phyloP scores from a whole-genome alignment of 2,888 invertebrate genomes.

The Carterocephalus palaemon region DNA sequence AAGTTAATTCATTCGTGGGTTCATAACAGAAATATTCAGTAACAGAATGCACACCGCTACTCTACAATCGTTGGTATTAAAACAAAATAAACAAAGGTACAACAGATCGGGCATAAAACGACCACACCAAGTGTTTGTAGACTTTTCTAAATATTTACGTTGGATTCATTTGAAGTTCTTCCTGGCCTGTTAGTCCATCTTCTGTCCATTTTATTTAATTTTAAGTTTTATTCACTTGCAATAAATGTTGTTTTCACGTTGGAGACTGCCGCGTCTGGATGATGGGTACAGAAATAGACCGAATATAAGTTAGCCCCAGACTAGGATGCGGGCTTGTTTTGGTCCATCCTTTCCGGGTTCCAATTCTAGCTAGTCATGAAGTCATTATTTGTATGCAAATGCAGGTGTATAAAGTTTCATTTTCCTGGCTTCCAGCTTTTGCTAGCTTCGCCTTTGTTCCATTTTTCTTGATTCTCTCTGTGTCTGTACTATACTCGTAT shows the following conservation, averaged over 20 bases:
- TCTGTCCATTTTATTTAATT: conserved; percentile 5
- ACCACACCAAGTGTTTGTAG: conserved; percentile 29
- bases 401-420: too few relatives aligned
- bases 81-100: conserved; percentile 23
- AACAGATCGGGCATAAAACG: conserved; percentile 23
- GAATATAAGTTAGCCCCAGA: conserved; percentile 13
- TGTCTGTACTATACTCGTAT: too few relatives aligned
- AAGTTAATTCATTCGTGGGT: too few relatives aligned
- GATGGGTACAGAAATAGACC: conserved; percentile 19
- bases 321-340: conserved; percentile 22
- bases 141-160: conserved; percentile 48
- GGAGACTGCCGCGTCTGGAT: conserved; percentile 8
- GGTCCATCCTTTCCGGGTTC: conserved; percentile 14
- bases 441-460: too few relatives aligned
- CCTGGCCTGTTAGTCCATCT: conserved; percentile 12
- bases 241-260: conserved; percentile 12
- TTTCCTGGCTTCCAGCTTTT: too few relatives aligned
- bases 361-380: conserved; percentile 3
- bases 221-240: conserved; percentile 11
- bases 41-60: too few relatives aligned
- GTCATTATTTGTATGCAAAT: not conserved
- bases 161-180: conserved; percentile 39
- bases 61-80: conserved; percentile 2
- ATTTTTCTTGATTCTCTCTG: too few relatives aligned
- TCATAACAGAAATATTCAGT: too few relatives aligned